These are phyloP conservation scores for Macquaria australasica DNA, from an alignment of 2,113 vertebrate genomes.

Conservation along the genomic window DNA sequence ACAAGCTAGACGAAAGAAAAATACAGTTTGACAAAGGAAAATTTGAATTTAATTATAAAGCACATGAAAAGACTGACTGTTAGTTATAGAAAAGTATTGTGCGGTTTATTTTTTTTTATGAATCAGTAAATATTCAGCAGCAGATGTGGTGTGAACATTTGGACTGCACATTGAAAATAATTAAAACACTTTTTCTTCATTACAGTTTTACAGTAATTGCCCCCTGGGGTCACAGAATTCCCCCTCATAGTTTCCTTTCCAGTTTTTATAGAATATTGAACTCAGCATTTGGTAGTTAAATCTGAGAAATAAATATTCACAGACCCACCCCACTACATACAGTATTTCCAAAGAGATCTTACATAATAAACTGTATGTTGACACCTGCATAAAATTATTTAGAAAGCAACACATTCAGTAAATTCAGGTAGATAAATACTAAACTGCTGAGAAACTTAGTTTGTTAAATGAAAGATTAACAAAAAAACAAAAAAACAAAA, in stretches of 20 bases:
- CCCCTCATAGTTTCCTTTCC: slow-evolving; percentile 4
- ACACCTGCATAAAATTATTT: background rate
- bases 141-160: slow-evolving; percentile 24
- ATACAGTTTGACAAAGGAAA: background rate
- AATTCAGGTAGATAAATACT: background rate
- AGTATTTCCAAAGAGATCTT: background rate
- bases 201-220: slow-evolving; percentile 34
- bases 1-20: background rate
- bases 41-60: slow-evolving; percentile 16
- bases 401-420: background rate
- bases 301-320: slow-evolving; percentile 21
- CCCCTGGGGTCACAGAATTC: slow-evolving; percentile 25
- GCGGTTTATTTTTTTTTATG: background rate
- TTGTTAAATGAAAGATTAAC: background rate
- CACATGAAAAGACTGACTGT: background rate
- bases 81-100: background rate
- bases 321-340: background rate
- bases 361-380: background rate
- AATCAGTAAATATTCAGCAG: slow-evolving; percentile 21
- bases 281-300: slow-evolving; percentile 18
- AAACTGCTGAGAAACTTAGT: background rate
- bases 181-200: slow-evolving; percentile 52
- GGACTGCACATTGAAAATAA: slow-evolving; percentile 22
- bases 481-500: no score
- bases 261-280: slow-evolving; percentile 29